Base-by-base conservation (phyloP, 1,140 invertebrate species). In the Temnothorax longispinosus region DNA sequence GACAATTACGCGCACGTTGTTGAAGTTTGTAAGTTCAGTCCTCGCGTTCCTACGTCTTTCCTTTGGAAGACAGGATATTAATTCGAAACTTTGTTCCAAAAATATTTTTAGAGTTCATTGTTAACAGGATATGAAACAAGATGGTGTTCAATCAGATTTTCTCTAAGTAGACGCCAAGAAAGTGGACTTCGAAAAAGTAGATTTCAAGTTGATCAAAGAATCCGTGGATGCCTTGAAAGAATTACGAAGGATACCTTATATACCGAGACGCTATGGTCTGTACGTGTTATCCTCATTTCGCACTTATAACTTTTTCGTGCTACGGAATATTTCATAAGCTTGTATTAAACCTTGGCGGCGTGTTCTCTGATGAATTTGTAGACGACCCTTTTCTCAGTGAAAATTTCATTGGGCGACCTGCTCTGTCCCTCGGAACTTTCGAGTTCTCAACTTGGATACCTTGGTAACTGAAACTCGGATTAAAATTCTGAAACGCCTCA, bases 141-240 rank as follows among this genome's bases (percentile, higher is more conserved):
- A 58, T 27, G 41, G 52, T 4, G 65, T n/a, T 54, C 52, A 82
- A 72, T 82, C 52, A 52, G 52, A 82, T 47, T 82, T 56, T 47
- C 67, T 56, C 50, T 15, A 78, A 78, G 60, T 78, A 65, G 77
- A 50, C 32, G 35, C 18, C 11, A 21, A 27, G 35, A 69, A 69
- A 65, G 75, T 78, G 32, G 56, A 78, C 41, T n/a, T 13, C 5
- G 78, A 44, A 41, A 71, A 54, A 84, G 69, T 84, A 75, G 69
- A 84, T 60, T 60, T 15, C 32, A 84, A 74, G 69, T 74, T 60
- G 80, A 84, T 84, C 80, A 75, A 84, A 84, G 80, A 84, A 75
- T 60, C 32, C 69, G 32, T 38, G 50, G 69, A 75, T 60, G 69
- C 41, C 41, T 50, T 27, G 56, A 84, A 84, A 75, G 54, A 38